Base-by-base conservation (phyloP, 2,888 invertebrate genomes). In the Koerneria pararmatus region DNA sequence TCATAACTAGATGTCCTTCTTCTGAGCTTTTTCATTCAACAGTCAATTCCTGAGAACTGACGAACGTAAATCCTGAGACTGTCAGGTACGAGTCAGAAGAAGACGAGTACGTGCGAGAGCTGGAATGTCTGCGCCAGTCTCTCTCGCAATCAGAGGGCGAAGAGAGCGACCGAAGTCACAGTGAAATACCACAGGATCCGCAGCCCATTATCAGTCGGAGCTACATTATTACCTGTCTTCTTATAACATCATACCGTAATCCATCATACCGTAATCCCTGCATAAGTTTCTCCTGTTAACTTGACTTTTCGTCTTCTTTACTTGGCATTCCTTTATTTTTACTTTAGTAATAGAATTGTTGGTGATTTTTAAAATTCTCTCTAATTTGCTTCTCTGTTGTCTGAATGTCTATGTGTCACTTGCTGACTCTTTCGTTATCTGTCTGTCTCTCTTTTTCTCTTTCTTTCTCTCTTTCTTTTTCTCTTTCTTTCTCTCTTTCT, bases 71-170 rank as follows among this genome's bases (percentile, higher is more conserved):
- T n/a, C n/a, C n/a, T n/a, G n/a, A n/a, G n/a, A n/a, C n/a, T n/a
- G n/a, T n/a, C 49, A 80, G 80, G 69, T 80, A 80, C 67, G 79
- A 80, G 65, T 74, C 78, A 2, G 80, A 78, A 64, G 80, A 80
- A 65, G 80, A 80, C 41, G 80, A 79, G 57, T 80, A 79, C 59
- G 67, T 81, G 59, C 71, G 78, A 29, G 80, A 80, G 65, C 61
- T 80, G 51, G 80, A 80, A 65, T 70, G 73, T 29, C 80, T 80
- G 77, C 70, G 69, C 53, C 67, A 71, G 34, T 68, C 68, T 29
- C 66, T 78, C 58, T 75, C 73, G 22, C 69, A 74, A 60, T 68
- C 72, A 41, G 46, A 11, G 65, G 65, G 34, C 1, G 65, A 49
- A 24, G 67, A 67, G 22, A 32, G 62, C 19, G 34, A 51, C 49